Conservation (phyloP, 2,888 invertebrate species). For the Salpingus planirostris region DNA sequence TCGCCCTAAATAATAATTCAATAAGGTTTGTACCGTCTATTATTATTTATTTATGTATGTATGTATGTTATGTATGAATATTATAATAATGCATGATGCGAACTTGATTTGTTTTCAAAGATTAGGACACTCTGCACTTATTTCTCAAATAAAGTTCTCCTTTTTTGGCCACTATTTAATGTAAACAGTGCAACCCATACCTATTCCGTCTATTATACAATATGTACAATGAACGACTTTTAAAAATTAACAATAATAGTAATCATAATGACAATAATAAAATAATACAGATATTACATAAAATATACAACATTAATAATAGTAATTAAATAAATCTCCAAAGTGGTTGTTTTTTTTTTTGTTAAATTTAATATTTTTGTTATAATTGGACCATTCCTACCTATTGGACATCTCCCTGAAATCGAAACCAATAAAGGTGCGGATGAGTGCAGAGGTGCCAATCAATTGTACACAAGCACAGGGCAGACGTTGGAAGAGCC, state of each 20-base stretch:
- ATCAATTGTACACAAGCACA: slow-evolving; percentile 26
- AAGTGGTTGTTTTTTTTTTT: no score
- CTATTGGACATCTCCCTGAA: no score
- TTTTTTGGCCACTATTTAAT: slow-evolving; percentile 31
- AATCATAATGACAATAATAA: not conserved
- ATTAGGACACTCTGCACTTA: slow-evolving; percentile 27
- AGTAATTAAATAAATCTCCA: no score
- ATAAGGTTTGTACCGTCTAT: no score
- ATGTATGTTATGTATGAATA: no score
- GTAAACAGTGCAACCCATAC: slow-evolving; percentile 32
- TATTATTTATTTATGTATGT: no score
- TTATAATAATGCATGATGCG: no score
- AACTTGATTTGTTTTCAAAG: slow-evolving; percentile 10
- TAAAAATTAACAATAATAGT: slow-evolving; percentile 20
- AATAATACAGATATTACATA: not conserved
- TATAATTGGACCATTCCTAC: no score
- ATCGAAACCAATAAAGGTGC: not conserved
- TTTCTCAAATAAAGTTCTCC: slow-evolving; percentile 3
- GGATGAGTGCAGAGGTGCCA: slow-evolving; percentile 30
- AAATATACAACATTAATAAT: no score
- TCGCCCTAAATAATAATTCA: no score
- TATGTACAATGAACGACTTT: slow-evolving; percentile 33
- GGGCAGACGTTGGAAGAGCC: slow-evolving; percentile 32
- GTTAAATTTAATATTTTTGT: no score
- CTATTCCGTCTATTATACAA: slow-evolving; percentile 32